Percentiles rank a stretch among this genome's conserved stretches.
These are phyloP conservation scores for Felis catus DNA, from an alignment of 2,113 vertebrate species.

Conservation along the genomic window DNA sequence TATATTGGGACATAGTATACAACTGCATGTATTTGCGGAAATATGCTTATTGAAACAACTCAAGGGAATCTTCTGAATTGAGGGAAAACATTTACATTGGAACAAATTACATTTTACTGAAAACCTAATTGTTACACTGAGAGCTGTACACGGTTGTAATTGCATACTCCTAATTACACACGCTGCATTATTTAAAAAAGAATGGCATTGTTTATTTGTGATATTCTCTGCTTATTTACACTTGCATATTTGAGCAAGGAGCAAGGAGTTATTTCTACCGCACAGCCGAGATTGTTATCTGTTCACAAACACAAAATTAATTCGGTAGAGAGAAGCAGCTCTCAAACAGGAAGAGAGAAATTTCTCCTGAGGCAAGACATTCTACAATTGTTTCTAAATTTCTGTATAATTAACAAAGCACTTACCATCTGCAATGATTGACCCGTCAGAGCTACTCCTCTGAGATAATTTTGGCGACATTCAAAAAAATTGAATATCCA, in stretches of 20 bases:
- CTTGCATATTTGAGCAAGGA: conserved; percentile 87
- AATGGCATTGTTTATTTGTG: conserved; percentile 86
- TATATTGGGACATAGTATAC: conserved; percentile 71
- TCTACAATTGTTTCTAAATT: conserved; percentile 88
- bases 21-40: conserved; percentile 78
- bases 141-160: conserved; percentile 86
- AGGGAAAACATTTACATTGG: conserved; percentile 88
- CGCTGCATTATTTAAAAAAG: conserved; percentile 86
- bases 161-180: conserved; percentile 86
- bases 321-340: conserved; percentile 81
- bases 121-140: conserved; percentile 88
- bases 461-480: conserved; percentile 87
- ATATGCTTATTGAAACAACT: conserved; percentile 85
- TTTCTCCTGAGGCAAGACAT: conserved; percentile 88
- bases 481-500: conserved; percentile 82
- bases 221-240: conserved; percentile 88
- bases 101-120: conserved; percentile 87
- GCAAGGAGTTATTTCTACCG: conserved; percentile 84
- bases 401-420: conserved; percentile 89
- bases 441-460: conserved; percentile 87
- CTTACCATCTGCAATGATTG: conserved; percentile 88
- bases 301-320: conserved; percentile 85
- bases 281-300: conserved; percentile 85
- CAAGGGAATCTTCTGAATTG: conserved; percentile 86
- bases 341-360: conserved; percentile 83